phyloP scores from a whole-genome alignment of 2,888 invertebrate genomes.

The Eremobia ochroleuca region DNA sequence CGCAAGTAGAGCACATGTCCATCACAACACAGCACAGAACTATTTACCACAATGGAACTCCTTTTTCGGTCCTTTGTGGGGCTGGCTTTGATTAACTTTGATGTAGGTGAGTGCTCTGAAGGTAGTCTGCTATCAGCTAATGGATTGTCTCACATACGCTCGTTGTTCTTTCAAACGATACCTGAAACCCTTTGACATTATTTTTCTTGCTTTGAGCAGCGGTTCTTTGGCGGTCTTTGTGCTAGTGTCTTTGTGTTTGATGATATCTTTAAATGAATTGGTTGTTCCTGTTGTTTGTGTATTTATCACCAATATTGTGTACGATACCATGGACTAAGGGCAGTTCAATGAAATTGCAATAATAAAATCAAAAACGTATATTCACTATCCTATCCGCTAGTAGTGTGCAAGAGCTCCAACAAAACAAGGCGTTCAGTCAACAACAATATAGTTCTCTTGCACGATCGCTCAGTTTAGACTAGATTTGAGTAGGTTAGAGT shows the following conservation, averaged over 20 bases:
- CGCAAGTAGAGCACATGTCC: slow-evolving; percentile 75
- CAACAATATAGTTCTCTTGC: slow-evolving; percentile 53
- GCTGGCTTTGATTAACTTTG: slow-evolving; percentile 90
- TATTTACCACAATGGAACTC: slow-evolving; percentile 86
- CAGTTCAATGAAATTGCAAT: slow-evolving; percentile 37
- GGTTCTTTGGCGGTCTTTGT: background rate
- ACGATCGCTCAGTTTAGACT: slow-evolving; percentile 60
- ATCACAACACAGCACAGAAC: slow-evolving; percentile 50
- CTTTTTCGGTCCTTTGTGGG: slow-evolving; percentile 89
- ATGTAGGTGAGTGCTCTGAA: slow-evolving; percentile 87
- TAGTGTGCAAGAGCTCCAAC: slow-evolving; percentile 61
- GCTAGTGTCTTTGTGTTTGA: background rate
- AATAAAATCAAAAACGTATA: slow-evolving; percentile 64
- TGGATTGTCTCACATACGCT: slow-evolving; percentile 81
- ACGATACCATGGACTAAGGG: background rate
- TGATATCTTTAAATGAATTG: background rate
- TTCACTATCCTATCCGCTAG: slow-evolving; percentile 70
- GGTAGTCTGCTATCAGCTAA: slow-evolving; percentile 74
- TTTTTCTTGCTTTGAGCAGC: slow-evolving; percentile 21
- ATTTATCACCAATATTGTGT: background rate
- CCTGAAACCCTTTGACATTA: slow-evolving; percentile 72
- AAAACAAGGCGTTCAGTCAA: slow-evolving; percentile 58
- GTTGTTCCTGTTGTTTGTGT: background rate
- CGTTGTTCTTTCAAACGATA: slow-evolving; percentile 69
- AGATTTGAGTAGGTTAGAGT: slow-evolving; percentile 49